Conservation (phyloP, 2,113 vertebrate species). For the Argyrosomus japonicus region DNA sequence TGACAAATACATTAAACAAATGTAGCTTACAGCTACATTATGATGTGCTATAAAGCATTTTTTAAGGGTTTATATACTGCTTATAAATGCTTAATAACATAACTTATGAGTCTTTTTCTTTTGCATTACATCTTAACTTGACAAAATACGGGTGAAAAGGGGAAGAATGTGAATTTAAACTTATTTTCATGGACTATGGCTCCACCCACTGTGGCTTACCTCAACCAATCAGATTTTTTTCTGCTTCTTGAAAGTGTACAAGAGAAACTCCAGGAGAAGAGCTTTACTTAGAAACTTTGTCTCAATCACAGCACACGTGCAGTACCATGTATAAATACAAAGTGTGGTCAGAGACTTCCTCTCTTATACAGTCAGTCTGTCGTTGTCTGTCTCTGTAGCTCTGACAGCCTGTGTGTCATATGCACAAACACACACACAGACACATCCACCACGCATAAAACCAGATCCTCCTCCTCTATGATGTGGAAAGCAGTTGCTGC, state of each 20-base stretch:
- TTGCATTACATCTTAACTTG: neutral
- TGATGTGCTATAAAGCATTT: neutral
- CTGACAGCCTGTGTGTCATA: conserved; percentile 7
- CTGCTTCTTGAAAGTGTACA: neutral
- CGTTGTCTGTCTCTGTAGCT: conserved; percentile 10
- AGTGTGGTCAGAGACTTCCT: conserved; percentile 19
- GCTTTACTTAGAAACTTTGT: neutral
- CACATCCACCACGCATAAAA: conserved; percentile 33
- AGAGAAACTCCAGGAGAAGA: neutral
- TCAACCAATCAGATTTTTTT: conserved; percentile 1
- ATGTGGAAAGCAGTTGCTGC: conserved; percentile 68
- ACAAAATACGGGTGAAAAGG: no score
- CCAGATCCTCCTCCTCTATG: conserved; percentile 63
- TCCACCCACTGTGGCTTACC: neutral
- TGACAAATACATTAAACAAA: no score
- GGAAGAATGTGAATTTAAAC: neutral
- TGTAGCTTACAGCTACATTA: neutral
- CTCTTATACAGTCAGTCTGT: neutral
- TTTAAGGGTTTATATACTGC: neutral
- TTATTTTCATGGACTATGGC: neutral
- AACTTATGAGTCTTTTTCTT: neutral
- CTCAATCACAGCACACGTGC: neutral
- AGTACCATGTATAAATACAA: conserved; percentile 27
- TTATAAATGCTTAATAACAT: neutral
- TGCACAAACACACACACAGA: conserved; percentile 21